Percentiles rank a stretch among this genome's conserved stretches.
Evolutionary conservation across 2,797 vertebrate species (phyloP).

Genomic region (Schizopygopsis malacanthus): DNA sequence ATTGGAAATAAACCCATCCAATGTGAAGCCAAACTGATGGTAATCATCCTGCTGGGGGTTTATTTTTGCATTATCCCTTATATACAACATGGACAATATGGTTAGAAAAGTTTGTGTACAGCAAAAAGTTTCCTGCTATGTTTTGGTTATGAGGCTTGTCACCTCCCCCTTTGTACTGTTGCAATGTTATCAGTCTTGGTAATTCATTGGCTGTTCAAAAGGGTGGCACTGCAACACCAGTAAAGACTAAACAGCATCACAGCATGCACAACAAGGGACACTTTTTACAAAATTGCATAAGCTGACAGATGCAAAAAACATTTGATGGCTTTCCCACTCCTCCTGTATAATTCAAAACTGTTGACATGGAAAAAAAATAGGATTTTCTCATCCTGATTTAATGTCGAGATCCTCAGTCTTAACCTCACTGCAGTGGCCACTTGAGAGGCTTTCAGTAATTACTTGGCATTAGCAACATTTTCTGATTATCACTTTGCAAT

Average conservation of each 20-base stretch:
- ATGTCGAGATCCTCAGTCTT: not conserved
- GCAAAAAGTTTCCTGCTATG: not conserved
- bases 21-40: not conserved
- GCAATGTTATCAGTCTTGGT: constrained; percentile 9
- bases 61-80: not conserved
- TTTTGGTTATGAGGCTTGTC: not conserved
- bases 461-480: not conserved
- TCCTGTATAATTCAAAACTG: not conserved
- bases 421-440: not conserved
- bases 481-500: not conserved
- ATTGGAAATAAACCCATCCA: not conserved
- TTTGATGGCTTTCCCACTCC: not conserved
- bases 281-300: not conserved
- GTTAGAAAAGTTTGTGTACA: not conserved
- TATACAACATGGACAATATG: not conserved
- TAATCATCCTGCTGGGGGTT: not conserved
- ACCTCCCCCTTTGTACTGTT: not conserved
- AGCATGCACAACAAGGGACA: not conserved
- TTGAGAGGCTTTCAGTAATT: not conserved
- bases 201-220: constrained; percentile 29
- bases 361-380: not conserved
- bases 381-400: not conserved
- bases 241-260: constrained; percentile 16
- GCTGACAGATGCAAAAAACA: not conserved
- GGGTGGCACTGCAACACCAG: constrained; percentile 43